phyloP scores from a whole-genome alignment of 1,140 invertebrate species.

The Drosophila lowei region DNA sequence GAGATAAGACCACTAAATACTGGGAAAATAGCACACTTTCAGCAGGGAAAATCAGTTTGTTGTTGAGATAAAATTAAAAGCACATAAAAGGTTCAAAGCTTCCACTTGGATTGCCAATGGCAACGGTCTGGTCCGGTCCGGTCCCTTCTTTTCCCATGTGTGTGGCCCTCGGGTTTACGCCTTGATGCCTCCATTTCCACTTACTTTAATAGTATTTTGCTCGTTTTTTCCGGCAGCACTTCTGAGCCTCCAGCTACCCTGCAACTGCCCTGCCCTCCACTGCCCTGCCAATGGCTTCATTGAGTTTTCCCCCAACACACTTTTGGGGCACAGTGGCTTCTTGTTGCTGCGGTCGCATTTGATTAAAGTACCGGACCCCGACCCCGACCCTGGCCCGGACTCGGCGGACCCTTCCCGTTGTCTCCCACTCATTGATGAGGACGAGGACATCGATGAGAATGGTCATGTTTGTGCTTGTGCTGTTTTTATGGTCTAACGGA shows the following conservation, averaged over 20 bases:
- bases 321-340: conserved; percentile 38
- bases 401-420: conserved; percentile 36
- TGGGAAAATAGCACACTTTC: conserved; percentile 12
- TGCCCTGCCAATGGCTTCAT: conserved; percentile 56
- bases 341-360: conserved; percentile 58
- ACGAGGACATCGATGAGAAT: conserved; percentile 11
- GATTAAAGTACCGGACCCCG: conserved; percentile 68
- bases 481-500: conserved; percentile 62
- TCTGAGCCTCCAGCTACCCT: conserved; percentile 24
- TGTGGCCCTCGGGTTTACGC: conserved; percentile 48
- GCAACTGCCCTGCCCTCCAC: background rate
- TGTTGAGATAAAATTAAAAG: conserved; percentile 63
- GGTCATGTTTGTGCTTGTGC: conserved; percentile 46
- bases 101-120: conserved; percentile 44
- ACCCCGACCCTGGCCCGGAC: conserved; percentile 25
- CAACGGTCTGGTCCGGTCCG: background rate
- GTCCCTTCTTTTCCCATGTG: conserved; percentile 10
- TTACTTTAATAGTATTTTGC: conserved; percentile 75
- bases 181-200: conserved; percentile 77
- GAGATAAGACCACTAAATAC: conserved; percentile 15
- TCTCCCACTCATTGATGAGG: conserved; percentile 29
- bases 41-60: conserved; percentile 25
- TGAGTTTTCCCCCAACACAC: conserved; percentile 40
- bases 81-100: conserved; percentile 73
- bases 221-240: conserved; percentile 56